These are phyloP conservation scores for Sesamia nonagrioides DNA, from an alignment of 1,140 invertebrate species.

Conservation along the genomic window DNA sequence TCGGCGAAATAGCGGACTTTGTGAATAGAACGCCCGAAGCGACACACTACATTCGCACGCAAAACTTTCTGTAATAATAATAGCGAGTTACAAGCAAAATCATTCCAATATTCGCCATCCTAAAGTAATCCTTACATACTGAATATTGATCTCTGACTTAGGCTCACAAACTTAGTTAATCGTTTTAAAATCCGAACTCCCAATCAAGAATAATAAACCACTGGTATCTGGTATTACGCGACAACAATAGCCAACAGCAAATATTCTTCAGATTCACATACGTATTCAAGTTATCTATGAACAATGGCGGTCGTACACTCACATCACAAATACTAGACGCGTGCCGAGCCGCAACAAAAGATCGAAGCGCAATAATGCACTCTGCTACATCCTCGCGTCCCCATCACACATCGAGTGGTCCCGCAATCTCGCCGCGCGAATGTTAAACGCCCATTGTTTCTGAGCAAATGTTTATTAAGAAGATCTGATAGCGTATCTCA, in stretches of 20 bases:
- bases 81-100: no score
- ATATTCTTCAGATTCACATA: conserved; percentile 30
- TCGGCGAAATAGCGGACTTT: no score
- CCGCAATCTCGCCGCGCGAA: conserved; percentile 60
- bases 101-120: background rate
- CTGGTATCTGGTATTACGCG: conserved; percentile 5
- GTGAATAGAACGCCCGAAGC: no score
- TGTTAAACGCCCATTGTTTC: conserved; percentile 83
- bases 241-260: conserved; percentile 5
- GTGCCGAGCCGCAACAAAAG: conserved; percentile 54
- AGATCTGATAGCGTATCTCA: conserved; percentile 84
- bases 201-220: conserved; percentile 9
- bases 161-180: background rate
- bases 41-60: no score
- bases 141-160: background rate
- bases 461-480: conserved; percentile 85
- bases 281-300: conserved; percentile 41
- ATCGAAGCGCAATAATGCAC: conserved; percentile 56
- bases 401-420: conserved; percentile 63
- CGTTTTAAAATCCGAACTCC: background rate
- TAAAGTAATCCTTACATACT: background rate
- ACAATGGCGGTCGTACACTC: conserved; percentile 42
- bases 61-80: no score
- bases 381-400: conserved; percentile 58
- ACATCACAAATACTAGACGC: conserved; percentile 35